Conservation (phyloP, 2,113 vertebrate species). For the Prionailurus viverrinus region DNA sequence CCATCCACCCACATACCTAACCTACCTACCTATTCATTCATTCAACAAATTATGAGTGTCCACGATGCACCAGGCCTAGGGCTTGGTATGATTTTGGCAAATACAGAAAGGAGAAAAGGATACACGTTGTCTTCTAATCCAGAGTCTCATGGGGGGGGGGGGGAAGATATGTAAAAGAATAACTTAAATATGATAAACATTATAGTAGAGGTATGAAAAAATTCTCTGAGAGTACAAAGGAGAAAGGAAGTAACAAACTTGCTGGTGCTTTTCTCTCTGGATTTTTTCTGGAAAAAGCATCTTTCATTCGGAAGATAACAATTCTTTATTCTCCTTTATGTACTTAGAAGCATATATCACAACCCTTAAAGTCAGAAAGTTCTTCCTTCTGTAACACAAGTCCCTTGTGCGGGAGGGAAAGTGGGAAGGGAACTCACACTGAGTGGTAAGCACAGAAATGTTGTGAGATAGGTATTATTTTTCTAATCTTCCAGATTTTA, state of each 20-base stretch:
- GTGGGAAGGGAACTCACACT: neutral
- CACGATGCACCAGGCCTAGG: neutral
- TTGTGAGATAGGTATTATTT: neutral
- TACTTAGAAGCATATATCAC: neutral
- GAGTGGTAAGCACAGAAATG: neutral
- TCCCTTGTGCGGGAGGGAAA: neutral
- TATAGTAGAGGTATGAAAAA: neutral
- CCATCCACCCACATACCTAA: neutral
- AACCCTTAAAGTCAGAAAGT: neutral
- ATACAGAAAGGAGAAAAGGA: neutral
- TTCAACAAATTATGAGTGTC: neutral
- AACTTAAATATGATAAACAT: neutral
- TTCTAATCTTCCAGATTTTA: neutral
- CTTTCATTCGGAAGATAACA: neutral
- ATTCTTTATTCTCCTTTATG: constrained; percentile 22
- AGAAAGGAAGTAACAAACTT: neutral
- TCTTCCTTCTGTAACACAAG: constrained; percentile 15
- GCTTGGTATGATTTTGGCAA: neutral
- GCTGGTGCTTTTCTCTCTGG: neutral
- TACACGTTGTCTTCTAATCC: neutral
- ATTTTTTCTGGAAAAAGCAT: constrained; percentile 30
- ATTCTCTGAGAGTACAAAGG: neutral
- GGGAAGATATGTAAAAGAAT: neutral
- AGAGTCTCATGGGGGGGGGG: neutral
- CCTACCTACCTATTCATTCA: neutral